Conservation (phyloP, 2,888 invertebrate species). For the Gerris lacustris region DNA sequence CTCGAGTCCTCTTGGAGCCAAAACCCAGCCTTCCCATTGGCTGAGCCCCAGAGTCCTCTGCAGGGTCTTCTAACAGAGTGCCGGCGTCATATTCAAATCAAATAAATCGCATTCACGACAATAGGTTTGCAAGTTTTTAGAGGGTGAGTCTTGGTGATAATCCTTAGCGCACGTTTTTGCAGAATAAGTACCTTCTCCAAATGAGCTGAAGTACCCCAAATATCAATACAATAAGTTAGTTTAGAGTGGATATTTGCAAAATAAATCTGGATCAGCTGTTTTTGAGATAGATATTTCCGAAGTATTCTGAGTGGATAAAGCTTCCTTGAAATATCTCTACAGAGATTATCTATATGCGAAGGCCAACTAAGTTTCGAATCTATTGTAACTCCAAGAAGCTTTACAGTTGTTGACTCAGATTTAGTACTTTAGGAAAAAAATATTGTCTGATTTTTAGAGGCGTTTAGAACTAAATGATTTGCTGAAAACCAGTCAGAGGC, state of each 20-base stretch:
- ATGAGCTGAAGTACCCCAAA: conserved; percentile 1
- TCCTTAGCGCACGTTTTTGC: background rate
- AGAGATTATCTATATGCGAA: background rate
- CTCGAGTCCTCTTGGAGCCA: too few species aligned
- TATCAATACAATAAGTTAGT: background rate
- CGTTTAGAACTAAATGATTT: background rate
- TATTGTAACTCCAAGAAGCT: background rate
- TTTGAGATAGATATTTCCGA: background rate
- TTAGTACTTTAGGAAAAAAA: background rate
- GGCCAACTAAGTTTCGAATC: background rate
- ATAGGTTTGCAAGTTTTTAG: background rate
- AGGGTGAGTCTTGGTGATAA: background rate
- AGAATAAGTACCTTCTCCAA: background rate
- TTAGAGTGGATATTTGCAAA: background rate
- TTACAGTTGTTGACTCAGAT: background rate
- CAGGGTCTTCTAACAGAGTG: too few species aligned
- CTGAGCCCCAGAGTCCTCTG: too few species aligned
- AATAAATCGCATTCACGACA: too few species aligned
- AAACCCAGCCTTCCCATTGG: too few species aligned
- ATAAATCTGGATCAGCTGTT: background rate
- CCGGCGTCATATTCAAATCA: too few species aligned
- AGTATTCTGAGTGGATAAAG: background rate
- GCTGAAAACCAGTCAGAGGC: background rate
- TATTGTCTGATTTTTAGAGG: background rate
- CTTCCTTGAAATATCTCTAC: background rate